phyloP scores from a whole-genome alignment of 1,140 invertebrate genomes.

The Bombus consobrinus region DNA sequence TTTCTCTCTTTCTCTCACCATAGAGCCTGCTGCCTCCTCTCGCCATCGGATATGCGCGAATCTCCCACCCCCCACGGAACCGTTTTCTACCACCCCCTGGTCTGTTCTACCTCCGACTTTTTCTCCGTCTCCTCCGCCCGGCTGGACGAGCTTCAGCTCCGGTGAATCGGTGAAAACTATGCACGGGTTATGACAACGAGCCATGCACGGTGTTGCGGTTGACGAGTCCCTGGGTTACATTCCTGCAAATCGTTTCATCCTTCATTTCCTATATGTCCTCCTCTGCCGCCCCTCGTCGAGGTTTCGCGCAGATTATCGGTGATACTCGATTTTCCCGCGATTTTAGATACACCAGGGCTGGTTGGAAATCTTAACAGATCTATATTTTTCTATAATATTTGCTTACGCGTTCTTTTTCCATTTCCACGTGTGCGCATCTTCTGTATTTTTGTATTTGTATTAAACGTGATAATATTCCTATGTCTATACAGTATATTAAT shows the following conservation, averaged over 20 bases:
- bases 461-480: no score
- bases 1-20: slow-evolving; percentile 45
- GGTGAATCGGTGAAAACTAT: slow-evolving; percentile 25
- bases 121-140: slow-evolving; percentile 44
- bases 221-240: neutral
- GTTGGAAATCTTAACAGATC: neutral
- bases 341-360: neutral
- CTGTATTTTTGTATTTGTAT: neutral
- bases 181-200: slow-evolving; percentile 9
- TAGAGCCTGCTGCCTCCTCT: slow-evolving; percentile 62
- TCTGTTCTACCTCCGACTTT: slow-evolving; percentile 50
- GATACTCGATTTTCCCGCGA: neutral
- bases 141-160: slow-evolving; percentile 20
- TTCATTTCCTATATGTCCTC: neutral
- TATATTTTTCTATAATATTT: neutral
- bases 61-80: slow-evolving; percentile 68
- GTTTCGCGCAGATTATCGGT: neutral
- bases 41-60: slow-evolving; percentile 79
- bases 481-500: no score
- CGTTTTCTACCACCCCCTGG: slow-evolving; percentile 59
- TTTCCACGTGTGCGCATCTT: neutral
- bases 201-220: slow-evolving; percentile 10
- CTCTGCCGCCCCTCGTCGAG: neutral
- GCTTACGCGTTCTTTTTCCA: neutral
- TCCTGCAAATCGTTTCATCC: neutral